These are phyloP conservation scores for Dasypolia templi DNA, from an alignment of 2,888 invertebrate species.

Conservation along the genomic window DNA sequence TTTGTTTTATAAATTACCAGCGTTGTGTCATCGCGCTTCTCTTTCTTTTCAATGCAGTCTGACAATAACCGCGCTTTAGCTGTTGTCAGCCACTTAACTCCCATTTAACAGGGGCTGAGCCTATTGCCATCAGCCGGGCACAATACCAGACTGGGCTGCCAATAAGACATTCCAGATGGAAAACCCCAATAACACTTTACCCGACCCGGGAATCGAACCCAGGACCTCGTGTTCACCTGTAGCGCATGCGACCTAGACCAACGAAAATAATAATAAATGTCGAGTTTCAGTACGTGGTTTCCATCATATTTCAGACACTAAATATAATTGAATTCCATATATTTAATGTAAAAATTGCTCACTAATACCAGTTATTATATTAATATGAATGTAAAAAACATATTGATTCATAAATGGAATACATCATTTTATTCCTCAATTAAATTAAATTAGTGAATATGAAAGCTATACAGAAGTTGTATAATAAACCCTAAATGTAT, in stretches of 20 bases:
- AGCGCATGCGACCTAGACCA: background rate
- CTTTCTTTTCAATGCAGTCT: no score
- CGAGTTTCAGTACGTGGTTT: background rate
- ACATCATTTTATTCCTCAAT: conserved; percentile 5
- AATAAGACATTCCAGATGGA: background rate
- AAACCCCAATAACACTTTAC: background rate
- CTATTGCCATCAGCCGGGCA: background rate
- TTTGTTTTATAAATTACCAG: no score
- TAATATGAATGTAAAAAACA: conserved; percentile 8
- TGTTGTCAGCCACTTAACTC: no score
- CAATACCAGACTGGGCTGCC: background rate
- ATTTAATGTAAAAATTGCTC: conserved; percentile 25
- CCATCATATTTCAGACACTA: background rate
- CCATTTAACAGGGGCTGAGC: background rate
- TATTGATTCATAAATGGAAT: conserved; percentile 25
- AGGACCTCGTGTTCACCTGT: background rate
- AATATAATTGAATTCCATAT: conserved; percentile 12
- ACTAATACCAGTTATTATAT: conserved; percentile 11
- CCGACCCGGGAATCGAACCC: background rate
- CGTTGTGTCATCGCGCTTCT: no score
- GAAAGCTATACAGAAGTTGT: background rate
- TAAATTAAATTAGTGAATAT: conserved; percentile 21
- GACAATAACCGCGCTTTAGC: no score
- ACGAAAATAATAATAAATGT: background rate
- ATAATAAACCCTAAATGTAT: background rate